Percentiles rank a stretch among this genome's conserved stretches.
Evolutionary conservation across 2,888 invertebrate species (phyloP).

Genomic region (Drosophila vallismaia): DNA sequence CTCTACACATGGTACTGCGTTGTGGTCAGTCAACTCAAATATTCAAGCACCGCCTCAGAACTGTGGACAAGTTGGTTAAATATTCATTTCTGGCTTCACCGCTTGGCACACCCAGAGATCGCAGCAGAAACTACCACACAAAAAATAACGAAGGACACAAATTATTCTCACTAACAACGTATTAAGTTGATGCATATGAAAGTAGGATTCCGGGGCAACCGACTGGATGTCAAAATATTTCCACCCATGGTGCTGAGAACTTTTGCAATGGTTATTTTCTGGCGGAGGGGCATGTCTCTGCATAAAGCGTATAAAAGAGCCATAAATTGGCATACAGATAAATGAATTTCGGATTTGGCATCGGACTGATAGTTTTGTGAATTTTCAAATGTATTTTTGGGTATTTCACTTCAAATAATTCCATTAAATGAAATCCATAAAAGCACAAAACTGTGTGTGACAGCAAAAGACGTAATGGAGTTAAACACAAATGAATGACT

Average conservation of each 20-base stretch:
- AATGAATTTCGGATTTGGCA: slow-evolving; percentile 29
- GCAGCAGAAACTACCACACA: slow-evolving; percentile 15
- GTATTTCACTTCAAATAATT: slow-evolving; percentile 16
- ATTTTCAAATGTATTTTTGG: slow-evolving; percentile 15
- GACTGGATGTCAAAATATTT: slow-evolving; percentile 42
- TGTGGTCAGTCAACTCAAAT: slow-evolving; percentile 46
- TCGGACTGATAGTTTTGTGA: slow-evolving; percentile 20
- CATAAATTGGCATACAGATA: slow-evolving; percentile 13
- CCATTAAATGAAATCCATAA: slow-evolving; percentile 10
- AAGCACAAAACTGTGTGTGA: background rate
- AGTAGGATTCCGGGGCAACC: slow-evolving; percentile 23
- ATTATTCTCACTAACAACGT: slow-evolving; percentile 37
- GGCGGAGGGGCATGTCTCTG: slow-evolving; percentile 26
- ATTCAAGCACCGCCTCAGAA: slow-evolving; percentile 64
- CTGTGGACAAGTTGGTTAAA: slow-evolving; percentile 71
- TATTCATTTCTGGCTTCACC: slow-evolving; percentile 72
- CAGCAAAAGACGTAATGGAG: background rate
- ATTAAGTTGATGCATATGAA: slow-evolving; percentile 36
- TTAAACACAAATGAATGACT: background rate
- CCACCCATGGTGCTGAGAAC: slow-evolving; percentile 14
- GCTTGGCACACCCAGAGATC: slow-evolving; percentile 47
- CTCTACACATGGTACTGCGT: slow-evolving; percentile 6
- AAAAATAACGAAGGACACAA: slow-evolving; percentile 4
- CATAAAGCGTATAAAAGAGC: slow-evolving; percentile 10
- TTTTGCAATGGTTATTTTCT: slow-evolving; percentile 28